Conservation (phyloP, 2,888 invertebrate species). For the Dinocampus coccinellae region DNA sequence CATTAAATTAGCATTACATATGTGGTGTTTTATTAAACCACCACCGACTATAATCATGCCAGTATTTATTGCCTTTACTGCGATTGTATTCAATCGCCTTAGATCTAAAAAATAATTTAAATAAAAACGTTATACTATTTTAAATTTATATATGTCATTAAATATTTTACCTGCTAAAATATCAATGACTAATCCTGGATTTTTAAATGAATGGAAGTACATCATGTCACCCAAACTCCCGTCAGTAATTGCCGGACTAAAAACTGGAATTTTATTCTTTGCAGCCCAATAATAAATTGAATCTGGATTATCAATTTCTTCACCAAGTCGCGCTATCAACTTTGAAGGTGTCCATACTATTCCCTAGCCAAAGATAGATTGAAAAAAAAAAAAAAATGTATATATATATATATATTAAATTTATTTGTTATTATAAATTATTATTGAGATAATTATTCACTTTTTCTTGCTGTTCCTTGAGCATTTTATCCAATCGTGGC, state of each 20-base stretch:
- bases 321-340: constrained; percentile 86
- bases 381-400: neutral
- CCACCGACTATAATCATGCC: constrained; percentile 98
- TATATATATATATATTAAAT: neutral
- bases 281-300: constrained; percentile 98
- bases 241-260: constrained; percentile 97
- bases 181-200: constrained; percentile 93
- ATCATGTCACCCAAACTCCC: constrained; percentile 99
- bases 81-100: constrained; percentile 90
- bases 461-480: constrained; percentile 85
- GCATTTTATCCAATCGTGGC: constrained; percentile 91
- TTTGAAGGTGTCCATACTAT: constrained; percentile 93
- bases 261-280: constrained; percentile 96
- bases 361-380: constrained; percentile 70
- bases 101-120: constrained; percentile 75
- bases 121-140: constrained; percentile 41
- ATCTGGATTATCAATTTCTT: constrained; percentile 88
- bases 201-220: constrained; percentile 96
- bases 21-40: constrained; percentile 98
- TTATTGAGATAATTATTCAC: constrained; percentile 47
- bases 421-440: neutral
- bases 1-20: constrained; percentile 99
- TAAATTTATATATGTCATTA: neutral
- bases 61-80: constrained; percentile 91
- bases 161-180: constrained; percentile 81